Evolutionary conservation across 2,113 vertebrate genomes (phyloP).

Genomic region (Chloebia gouldiae): DNA sequence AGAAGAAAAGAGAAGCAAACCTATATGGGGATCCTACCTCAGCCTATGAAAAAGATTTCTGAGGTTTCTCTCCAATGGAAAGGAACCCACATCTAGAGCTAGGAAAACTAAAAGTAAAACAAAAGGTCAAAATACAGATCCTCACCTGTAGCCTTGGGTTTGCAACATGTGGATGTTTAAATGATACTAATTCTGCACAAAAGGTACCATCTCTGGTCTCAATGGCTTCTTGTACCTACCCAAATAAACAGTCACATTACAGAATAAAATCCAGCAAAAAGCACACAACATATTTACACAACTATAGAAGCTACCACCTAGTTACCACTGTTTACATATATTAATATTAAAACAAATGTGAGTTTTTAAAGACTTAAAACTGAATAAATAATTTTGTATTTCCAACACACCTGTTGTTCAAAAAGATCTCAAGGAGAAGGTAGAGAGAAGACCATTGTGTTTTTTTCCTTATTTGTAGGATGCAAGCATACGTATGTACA

Average conservation of each 20-base stretch:
- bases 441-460: rapidly evolving
- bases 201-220: conserved; percentile 84
- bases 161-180: conserved; percentile 95
- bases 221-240: conserved; percentile 87
- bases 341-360: neutral
- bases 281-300: neutral
- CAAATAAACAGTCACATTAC: neutral
- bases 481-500: neutral
- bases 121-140: neutral
- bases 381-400: neutral
- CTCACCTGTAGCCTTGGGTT: conserved; percentile 92
- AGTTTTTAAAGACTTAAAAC: neutral
- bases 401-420: neutral
- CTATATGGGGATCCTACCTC: neutral
- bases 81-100: neutral
- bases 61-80: neutral
- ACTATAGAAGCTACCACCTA: neutral
- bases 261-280: neutral
- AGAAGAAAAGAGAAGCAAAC: neutral
- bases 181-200: conserved; percentile 91
- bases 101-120: neutral
- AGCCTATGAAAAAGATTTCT: neutral
- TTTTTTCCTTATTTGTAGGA: neutral
- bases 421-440: neutral
- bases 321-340: neutral